Evolutionary conservation across 2,888 invertebrate species (phyloP).

Genomic region (Tryphoninae sp.): DNA sequence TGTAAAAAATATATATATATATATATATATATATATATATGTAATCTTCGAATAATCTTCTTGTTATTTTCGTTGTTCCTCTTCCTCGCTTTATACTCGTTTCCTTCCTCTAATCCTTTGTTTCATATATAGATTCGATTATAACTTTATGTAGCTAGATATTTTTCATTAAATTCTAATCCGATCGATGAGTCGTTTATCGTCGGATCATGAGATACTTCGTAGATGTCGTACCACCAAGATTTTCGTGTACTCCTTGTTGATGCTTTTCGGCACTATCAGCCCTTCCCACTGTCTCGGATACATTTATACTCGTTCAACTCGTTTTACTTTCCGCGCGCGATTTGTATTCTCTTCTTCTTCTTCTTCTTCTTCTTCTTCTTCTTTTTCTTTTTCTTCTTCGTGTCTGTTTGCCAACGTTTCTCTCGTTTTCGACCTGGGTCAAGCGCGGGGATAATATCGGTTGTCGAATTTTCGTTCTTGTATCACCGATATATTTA

Average conservation of each 20-base stretch:
- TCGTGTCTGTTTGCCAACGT: background rate
- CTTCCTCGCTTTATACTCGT: conserved; percentile 4
- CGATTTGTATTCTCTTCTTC: conserved; percentile 14
- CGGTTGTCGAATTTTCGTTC: background rate
- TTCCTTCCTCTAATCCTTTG: conserved; percentile 9
- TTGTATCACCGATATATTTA: background rate
- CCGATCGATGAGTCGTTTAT: conserved; percentile 19
- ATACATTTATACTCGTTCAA: conserved; percentile 70
- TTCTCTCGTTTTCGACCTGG: background rate
- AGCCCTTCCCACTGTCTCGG: conserved; percentile 68
- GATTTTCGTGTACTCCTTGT: conserved; percentile 61
- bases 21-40: background rate
- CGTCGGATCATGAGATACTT: conserved; percentile 69
- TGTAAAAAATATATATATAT: background rate
- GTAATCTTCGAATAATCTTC: conserved; percentile 18
- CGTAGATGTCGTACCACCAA: conserved; percentile 63
- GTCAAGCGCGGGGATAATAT: background rate
- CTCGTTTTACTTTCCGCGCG: conserved; percentile 43
- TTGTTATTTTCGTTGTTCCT: conserved; percentile 20
- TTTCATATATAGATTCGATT: background rate
- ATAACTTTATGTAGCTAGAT: conserved; percentile 27
- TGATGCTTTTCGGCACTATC: conserved; percentile 67
- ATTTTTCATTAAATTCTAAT: conserved; percentile 37
- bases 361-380: background rate
- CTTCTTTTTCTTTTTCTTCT: background rate